Conservation (phyloP, 2,888 invertebrate species). For the Agonopterix alstromeriana region DNA sequence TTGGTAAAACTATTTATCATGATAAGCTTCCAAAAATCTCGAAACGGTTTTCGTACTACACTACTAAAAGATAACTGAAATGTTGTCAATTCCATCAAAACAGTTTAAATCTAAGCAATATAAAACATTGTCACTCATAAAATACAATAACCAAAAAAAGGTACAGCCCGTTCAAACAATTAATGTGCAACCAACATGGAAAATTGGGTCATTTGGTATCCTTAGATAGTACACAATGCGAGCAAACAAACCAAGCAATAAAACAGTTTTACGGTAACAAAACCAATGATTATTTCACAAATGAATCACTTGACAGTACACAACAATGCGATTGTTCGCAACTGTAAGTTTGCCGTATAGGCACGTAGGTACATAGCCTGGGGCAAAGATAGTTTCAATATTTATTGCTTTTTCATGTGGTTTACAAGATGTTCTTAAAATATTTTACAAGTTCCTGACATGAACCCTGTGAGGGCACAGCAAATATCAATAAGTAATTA, state of each 20-base stretch:
- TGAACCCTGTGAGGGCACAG: too few relatives aligned
- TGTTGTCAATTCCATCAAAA: too few relatives aligned
- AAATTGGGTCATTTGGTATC: conserved; percentile 31
- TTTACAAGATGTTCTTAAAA: too few relatives aligned
- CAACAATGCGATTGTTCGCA: conserved; percentile 14
- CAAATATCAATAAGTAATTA: too few relatives aligned
- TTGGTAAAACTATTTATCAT: too few relatives aligned
- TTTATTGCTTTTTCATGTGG: too few relatives aligned
- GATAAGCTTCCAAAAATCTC: too few relatives aligned
- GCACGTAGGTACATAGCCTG: not conserved
- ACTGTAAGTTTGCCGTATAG: conserved; percentile 13
- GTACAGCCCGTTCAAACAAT: not conserved
- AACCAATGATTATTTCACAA: conserved; percentile 11
- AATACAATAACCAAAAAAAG: conserved; percentile 10
- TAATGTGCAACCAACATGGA: conserved; percentile 17
- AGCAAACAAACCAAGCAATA: conserved; percentile 14
- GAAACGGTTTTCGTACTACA: too few relatives aligned
- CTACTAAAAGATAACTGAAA: too few relatives aligned
- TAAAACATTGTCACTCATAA: not conserved
- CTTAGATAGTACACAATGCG: conserved; percentile 24
- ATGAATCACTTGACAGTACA: conserved; percentile 23
- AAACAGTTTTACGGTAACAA: conserved; percentile 14
- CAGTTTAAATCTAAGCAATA: too few relatives aligned
- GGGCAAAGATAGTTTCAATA: too few relatives aligned
- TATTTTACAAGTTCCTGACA: too few relatives aligned